Conservation (phyloP, 1,140 invertebrate species). For the Eubasilissa regina region DNA sequence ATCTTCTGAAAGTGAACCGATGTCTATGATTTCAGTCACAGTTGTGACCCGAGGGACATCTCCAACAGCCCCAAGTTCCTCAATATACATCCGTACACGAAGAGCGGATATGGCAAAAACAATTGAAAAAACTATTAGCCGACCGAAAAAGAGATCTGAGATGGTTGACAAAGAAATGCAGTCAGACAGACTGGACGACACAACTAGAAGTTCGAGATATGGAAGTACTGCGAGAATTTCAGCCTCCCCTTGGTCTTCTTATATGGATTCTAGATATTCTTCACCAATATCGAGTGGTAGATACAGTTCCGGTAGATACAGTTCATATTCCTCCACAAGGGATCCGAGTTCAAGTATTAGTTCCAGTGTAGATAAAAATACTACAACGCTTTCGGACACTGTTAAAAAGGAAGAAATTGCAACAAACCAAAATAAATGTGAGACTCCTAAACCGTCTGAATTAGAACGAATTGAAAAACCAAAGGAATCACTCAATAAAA, state of each 20-base stretch:
- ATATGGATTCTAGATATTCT: slow-evolving; percentile 74
- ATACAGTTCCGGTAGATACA: slow-evolving; percentile 66
- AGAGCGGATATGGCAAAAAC: slow-evolving; percentile 81
- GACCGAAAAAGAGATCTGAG: slow-evolving; percentile 72
- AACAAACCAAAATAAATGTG: not conserved
- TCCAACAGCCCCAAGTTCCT: slow-evolving; percentile 80
- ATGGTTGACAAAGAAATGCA: slow-evolving; percentile 79
- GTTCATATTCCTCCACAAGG: slow-evolving; percentile 62
- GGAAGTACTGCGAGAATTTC: slow-evolving; percentile 73
- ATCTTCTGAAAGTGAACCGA: slow-evolving; percentile 61
- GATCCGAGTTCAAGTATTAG: slow-evolving; percentile 61
- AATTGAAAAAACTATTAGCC: slow-evolving; percentile 77
- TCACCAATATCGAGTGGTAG: slow-evolving; percentile 68
- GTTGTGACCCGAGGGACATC: slow-evolving; percentile 84
- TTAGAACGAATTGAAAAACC: slow-evolving; percentile 18
- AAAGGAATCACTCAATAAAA: slow-evolving; percentile 17
- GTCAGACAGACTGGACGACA: slow-evolving; percentile 78
- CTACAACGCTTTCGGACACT: not conserved
- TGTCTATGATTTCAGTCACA: slow-evolving; percentile 71
- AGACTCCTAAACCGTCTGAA: not conserved
- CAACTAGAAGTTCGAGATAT: slow-evolving; percentile 76
- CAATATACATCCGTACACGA: slow-evolving; percentile 76
- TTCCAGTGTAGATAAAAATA: not conserved
- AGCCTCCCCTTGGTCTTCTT: slow-evolving; percentile 77
- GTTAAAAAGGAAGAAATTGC: slow-evolving; percentile 13